Conservation (phyloP, 1,140 invertebrate genomes). For the Potamilus streckersoni region DNA sequence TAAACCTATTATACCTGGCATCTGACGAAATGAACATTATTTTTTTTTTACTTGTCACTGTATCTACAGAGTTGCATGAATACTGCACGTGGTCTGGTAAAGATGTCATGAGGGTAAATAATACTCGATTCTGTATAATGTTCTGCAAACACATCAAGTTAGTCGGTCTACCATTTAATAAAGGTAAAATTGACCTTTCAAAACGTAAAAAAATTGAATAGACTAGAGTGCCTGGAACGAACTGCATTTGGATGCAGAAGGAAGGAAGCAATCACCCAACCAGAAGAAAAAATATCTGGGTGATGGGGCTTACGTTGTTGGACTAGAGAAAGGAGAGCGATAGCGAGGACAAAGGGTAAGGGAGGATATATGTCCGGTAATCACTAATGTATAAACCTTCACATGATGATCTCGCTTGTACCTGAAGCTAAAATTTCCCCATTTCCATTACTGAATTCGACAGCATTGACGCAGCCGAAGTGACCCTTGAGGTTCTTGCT, state of each 20-base stretch:
- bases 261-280: background rate
- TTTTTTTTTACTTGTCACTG: too few relatives aligned
- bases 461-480: slow-evolving; percentile 96
- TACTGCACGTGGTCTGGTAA: too few relatives aligned
- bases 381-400: background rate
- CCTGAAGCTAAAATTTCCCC: slow-evolving; percentile 89
- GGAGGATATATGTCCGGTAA: background rate
- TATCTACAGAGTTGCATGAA: too few relatives aligned
- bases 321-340: background rate
- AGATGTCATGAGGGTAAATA: too few relatives aligned
- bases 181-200: too few relatives aligned
- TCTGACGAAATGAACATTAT: too few relatives aligned
- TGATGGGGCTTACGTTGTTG: background rate
- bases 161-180: too few relatives aligned
- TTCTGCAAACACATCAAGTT: too few relatives aligned
- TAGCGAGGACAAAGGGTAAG: background rate
- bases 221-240: too few relatives aligned
- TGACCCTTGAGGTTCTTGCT: slow-evolving; percentile 88
- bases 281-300: background rate
- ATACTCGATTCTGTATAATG: too few relatives aligned
- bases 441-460: slow-evolving; percentile 88
- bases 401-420: slow-evolving; percentile 62
- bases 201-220: too few relatives aligned
- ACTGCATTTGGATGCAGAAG: background rate
- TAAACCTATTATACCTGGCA: too few relatives aligned